Conservation (phyloP, 2,797 vertebrate species). For the Jordanella pulchra region DNA sequence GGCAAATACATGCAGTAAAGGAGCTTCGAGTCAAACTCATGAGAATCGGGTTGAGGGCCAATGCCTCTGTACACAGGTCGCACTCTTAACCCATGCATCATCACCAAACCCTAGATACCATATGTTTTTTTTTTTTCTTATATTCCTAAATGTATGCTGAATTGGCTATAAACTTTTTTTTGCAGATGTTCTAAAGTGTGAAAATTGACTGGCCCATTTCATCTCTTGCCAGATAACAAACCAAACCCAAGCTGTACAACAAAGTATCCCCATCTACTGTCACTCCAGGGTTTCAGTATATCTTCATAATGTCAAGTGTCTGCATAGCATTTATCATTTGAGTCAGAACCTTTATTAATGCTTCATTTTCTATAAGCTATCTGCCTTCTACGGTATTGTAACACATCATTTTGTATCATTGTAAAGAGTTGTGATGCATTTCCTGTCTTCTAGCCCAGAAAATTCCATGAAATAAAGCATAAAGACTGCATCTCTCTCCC, state of each 20-base stretch:
- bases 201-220: not conserved
- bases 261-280: not conserved
- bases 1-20: too few species aligned
- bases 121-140: not conserved
- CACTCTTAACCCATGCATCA: too few species aligned
- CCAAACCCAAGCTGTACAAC: not conserved
- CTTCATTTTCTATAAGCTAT: not conserved
- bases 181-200: too few species aligned
- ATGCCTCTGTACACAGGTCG: too few species aligned
- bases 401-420: not conserved
- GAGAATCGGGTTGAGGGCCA: too few species aligned
- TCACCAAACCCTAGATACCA: too few species aligned
- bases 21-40: too few species aligned
- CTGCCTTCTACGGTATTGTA: not conserved
- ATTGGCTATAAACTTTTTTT: too few species aligned
- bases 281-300: too few species aligned
- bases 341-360: not conserved
- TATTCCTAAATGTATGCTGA: not conserved
- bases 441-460: not conserved
- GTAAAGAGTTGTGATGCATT: not conserved
- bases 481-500: too few species aligned
- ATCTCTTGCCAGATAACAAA: not conserved
- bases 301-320: not conserved
- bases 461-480: too few species aligned
- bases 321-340: too few species aligned